Base-by-base conservation (phyloP, 2,797 vertebrate genomes). In the Moxostoma hubbsi region DNA sequence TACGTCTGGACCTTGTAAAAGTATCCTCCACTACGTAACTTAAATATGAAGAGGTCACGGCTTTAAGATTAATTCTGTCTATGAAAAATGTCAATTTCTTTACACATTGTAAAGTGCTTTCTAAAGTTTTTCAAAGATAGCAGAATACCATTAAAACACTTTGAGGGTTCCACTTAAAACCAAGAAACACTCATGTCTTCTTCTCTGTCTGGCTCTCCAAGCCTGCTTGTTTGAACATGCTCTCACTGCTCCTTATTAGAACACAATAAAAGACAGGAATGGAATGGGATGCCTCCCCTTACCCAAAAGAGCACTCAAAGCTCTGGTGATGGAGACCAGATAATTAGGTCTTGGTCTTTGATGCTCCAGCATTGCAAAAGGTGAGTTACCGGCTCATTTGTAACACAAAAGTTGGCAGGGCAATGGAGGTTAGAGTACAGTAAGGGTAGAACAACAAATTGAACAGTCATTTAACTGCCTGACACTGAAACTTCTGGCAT, bases 201-300 rank as follows among this genome's bases (percentile, higher is more conserved):
- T 51, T 46, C 62, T 13, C 24, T 50, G 65, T 77, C 73, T 80
- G 46, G 54, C 67, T 75, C 59, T 77, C 53, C 24, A 24, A 73
- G 79, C 1, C 55, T 66, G 86, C 86, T 18, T 85, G 89, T 81
- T 81, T 77, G 79, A 83, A 76, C 88, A 82, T 18, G 83, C 77
- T 83, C 79, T 62, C 75, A 54, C 73, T 72, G 46, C 15, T 59
- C 73, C 81, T 79, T 86, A 86, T 88, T 87, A 83, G 82, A 85
- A 81, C 58, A 85, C 81, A 89, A 86, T 83, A 85, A 81, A 83
- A 68, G 77, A 77, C 87, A 87, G 80, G 70, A 82, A 72, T 82
- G 83, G 75, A 86, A 82, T 75, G 64, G 68, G 51, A 86, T 73
- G 69, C 24, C 82, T 75, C 77, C 64, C 51, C 54, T 84, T 64